phyloP scores from a whole-genome alignment of 2,113 vertebrate species.

The Elaphurus davidianus region DNA sequence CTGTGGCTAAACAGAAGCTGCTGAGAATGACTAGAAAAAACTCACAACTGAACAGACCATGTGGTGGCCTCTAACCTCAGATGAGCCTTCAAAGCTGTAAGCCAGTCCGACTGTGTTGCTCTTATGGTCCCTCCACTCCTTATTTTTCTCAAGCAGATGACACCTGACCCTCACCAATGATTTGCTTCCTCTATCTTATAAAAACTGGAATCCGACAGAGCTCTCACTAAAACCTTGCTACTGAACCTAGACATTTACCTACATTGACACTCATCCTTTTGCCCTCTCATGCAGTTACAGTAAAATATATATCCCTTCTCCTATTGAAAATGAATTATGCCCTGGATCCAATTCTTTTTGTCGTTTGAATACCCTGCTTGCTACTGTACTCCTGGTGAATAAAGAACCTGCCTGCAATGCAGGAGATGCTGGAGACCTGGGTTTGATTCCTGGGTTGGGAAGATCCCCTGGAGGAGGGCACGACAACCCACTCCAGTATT shows the following conservation, averaged over 20 bases:
- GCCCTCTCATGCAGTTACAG: neutral
- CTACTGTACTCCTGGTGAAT: neutral
- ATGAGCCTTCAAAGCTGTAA: neutral
- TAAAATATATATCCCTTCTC: neutral
- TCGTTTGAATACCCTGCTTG: neutral
- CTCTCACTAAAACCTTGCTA: neutral
- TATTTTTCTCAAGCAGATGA: neutral
- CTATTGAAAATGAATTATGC: neutral
- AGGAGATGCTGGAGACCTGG: neutral
- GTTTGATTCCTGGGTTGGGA: neutral
- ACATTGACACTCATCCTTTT: neutral
- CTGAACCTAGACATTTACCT: neutral
- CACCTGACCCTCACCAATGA: neutral
- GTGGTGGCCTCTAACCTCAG: neutral
- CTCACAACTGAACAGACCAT: neutral
- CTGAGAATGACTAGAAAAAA: neutral
- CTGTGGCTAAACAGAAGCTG: neutral
- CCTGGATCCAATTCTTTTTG: neutral
- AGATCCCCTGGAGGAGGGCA: neutral
- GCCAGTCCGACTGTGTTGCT: neutral
- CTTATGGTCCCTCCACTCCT: neutral
- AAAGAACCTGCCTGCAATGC: neutral
- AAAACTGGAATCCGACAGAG: neutral
- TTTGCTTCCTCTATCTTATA: neutral
- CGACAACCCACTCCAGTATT: neutral